Percentiles rank a stretch among this genome's conserved stretches.
phyloP scores from a whole-genome alignment of 2,113 vertebrate species.

The Perccottus glenii region DNA sequence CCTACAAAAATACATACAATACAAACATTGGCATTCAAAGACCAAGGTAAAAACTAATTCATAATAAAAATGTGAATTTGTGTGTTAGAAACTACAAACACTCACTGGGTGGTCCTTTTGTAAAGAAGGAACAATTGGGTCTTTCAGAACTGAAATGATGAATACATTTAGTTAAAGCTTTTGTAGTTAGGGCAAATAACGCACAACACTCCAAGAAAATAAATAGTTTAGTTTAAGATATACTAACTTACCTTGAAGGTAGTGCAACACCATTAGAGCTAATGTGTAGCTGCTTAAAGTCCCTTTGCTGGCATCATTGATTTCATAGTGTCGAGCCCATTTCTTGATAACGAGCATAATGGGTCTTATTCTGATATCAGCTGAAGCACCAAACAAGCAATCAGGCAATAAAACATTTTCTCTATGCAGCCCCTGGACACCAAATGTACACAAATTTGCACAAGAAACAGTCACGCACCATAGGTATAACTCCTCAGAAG shows the following conservation, averaged over 20 bases:
- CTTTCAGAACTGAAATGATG: conserved; percentile 83
- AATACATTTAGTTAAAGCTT: not conserved
- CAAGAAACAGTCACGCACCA: conserved; percentile 70
- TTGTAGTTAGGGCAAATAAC: not conserved
- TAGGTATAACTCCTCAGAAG: conserved; percentile 92
- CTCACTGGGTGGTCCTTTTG: conserved; percentile 94
- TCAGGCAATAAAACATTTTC: not conserved
- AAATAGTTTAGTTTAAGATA: not conserved
- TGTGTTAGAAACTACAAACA: conserved; percentile 29
- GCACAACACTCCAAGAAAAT: not conserved
- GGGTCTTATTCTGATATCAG: conserved; percentile 91
- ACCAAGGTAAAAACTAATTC: not conserved
- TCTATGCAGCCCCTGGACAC: not conserved
- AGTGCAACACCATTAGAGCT: conserved; percentile 96
- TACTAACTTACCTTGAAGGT: conserved; percentile 93
- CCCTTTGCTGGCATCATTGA: conserved; percentile 97
- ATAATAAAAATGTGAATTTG: not conserved
- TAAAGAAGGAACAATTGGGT: conserved; percentile 92
- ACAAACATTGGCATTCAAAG: conserved; percentile 4
- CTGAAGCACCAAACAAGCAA: conserved; percentile 67
- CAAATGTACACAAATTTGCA: not conserved
- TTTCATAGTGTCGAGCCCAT: conserved; percentile 89
- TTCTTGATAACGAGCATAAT: conserved; percentile 93
- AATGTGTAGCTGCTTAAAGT: conserved; percentile 97
- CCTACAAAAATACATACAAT: conserved; percentile 74